These are phyloP conservation scores for Neotoma lepida DNA, from an alignment of 2,113 vertebrate species.

Conservation along the genomic window DNA sequence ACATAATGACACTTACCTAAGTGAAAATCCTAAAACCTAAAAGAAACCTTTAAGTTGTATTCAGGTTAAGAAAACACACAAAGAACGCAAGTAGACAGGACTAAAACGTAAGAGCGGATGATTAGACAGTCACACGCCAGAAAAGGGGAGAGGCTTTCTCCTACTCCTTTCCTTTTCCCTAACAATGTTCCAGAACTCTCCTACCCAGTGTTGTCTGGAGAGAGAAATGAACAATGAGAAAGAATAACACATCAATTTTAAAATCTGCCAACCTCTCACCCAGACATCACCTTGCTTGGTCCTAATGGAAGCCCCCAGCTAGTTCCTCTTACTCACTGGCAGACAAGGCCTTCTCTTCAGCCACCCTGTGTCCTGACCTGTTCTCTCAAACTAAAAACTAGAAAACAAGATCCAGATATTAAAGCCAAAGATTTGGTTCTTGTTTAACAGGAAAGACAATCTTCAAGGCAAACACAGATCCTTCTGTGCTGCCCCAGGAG, in stretches of 20 bases:
- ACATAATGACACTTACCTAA: neutral
- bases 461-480: neutral
- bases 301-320: neutral
- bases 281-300: neutral
- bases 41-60: neutral
- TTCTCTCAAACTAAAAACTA: conserved; percentile 45
- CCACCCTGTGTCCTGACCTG: neutral
- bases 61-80: neutral
- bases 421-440: conserved; percentile 50
- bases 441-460: conserved; percentile 35
- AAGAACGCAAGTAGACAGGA: neutral
- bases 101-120: neutral
- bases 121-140: neutral
- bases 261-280: neutral
- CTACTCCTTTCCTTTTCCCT: neutral
- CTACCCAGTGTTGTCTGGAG: neutral
- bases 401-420: neutral
- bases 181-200: neutral
- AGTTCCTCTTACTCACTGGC: neutral
- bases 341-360: neutral
- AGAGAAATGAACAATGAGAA: conserved; percentile 42
- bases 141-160: conserved; percentile 18
- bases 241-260: conserved; percentile 9
- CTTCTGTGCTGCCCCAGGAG: neutral
- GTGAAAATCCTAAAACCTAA: neutral